Evolutionary conservation across 2,797 vertebrate species (phyloP).

Genomic region (Percopsis omiscomaycus): DNA sequence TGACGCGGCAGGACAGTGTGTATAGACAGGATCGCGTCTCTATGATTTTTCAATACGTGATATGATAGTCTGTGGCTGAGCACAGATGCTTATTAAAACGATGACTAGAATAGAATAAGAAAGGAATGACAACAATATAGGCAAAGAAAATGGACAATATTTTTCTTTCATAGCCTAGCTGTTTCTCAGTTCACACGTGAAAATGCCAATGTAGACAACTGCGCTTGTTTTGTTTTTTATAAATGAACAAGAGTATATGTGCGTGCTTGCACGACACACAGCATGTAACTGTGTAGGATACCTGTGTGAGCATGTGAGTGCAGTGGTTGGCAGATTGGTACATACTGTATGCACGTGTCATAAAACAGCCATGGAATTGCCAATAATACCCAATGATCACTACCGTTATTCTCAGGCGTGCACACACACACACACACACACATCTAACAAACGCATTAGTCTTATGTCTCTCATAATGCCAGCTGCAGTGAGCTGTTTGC

Average conservation of each 20-base stretch:
- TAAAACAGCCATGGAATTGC: conserved; percentile 15
- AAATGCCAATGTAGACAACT: conserved; percentile 41
- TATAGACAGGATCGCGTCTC: conserved; percentile 1
- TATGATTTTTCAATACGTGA: background rate
- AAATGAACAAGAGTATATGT: conserved; percentile 1
- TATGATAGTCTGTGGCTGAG: background rate
- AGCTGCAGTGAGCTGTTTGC: conserved; percentile 39
- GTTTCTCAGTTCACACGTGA: conserved; percentile 19
- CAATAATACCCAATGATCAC: background rate
- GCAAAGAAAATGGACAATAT: background rate
- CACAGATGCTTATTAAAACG: background rate
- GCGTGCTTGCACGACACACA: background rate
- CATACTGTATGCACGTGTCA: background rate
- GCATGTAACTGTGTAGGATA: background rate
- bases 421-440: conserved; percentile 9
- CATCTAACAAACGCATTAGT: background rate
- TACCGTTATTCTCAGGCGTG: background rate
- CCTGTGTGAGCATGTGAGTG: conserved; percentile 7
- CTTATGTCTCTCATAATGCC: conserved; percentile 14
- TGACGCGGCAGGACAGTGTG: conserved; percentile 3
- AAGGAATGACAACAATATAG: background rate
- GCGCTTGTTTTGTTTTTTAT: conserved; percentile 20
- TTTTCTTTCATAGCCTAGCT: conserved; percentile 10
- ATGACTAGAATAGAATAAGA: background rate
- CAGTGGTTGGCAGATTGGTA: background rate